Evolutionary conservation across 2,888 invertebrate genomes (phyloP), one percentile per base, ranked within the genome.

Genomic region (Aricia artaxerxes): DNA sequence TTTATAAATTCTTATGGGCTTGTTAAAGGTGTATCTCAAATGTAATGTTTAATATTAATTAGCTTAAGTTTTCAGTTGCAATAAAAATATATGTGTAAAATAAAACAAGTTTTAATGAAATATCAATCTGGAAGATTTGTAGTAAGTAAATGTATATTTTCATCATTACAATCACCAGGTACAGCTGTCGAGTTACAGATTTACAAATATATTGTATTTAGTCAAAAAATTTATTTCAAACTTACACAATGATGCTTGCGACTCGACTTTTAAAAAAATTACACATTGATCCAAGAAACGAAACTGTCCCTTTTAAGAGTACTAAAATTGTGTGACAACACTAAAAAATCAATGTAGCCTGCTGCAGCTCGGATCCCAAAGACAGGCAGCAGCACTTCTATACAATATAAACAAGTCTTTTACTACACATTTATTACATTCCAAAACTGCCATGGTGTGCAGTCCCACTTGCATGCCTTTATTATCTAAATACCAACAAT

Each of bases 61-160:
- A 87, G 91, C 91, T 89, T 89, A 85, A 83, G 85, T 86, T 89
- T 89, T 86, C 86, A 82, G 91, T 93, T 93, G 92, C 93, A 93
- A 92, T 92, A 91, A 86, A 85, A 86, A 90, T 83, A 83, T 81
- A 80, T 81, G 80, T 80, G 82, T 81, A 79, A 79, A 83, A 80
- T 81, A 80, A 83, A 80, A 83, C 78, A 80, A 81, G 81, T 80
- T 84, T 84, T 82, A 80, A 84, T 83, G 79, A 91, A 92, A 92
- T 86, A 83, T 87, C 87, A 82, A 83, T 85, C 88, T 91, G 89
- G 89, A 92, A 93, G 93, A 92, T 94, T 94, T 92, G 92, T 93
- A 92, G 94, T 93, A 94, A 92, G 94, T 93, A 94, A 94, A 94
- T 92, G 92, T 93, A 93, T 93, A 94, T 94, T 94, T 88, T 90